Evolutionary conservation across 1,140 invertebrate species (phyloP).

Genomic region (Nebria ingens): DNA sequence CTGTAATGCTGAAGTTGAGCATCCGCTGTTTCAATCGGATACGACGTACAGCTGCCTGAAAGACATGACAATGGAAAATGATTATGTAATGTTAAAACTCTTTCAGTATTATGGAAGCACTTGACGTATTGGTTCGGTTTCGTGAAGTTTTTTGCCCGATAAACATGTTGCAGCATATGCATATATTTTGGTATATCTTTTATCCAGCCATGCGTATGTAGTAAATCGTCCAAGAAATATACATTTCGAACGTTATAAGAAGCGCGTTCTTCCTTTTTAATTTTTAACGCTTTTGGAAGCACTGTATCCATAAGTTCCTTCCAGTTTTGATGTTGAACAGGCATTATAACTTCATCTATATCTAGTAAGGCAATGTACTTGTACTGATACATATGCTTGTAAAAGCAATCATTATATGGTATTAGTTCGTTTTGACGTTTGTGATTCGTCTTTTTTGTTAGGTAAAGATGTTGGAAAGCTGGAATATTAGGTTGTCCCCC

Average conservation of each 20-base stretch:
- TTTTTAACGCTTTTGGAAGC: conserved; percentile 53
- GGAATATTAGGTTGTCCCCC: conserved; percentile 86
- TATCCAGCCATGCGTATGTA: conserved; percentile 70
- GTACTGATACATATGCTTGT: conserved; percentile 85
- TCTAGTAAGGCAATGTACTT: conserved; percentile 84
- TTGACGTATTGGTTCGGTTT: conserved; percentile 90
- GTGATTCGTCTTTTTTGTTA: conserved; percentile 81
- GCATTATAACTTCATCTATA: conserved; percentile 93
- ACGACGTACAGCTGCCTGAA: conserved; percentile 75
- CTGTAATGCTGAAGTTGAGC: conserved; percentile 91
- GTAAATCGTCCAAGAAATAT: conserved; percentile 87
- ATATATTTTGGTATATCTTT: conserved; percentile 78
- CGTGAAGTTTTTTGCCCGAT: conserved; percentile 81
- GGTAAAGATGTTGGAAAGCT: conserved; percentile 76
- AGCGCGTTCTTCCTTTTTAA: conserved; percentile 58
- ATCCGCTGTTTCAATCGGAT: conserved; percentile 67
- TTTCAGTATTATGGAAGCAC: conserved; percentile 86
- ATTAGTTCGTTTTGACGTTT: conserved; percentile 92
- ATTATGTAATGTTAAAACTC: conserved; percentile 83
- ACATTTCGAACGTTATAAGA: conserved; percentile 89
- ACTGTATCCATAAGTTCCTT: conserved; percentile 62
- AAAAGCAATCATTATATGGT: conserved; percentile 94
- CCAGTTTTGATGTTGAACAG: conserved; percentile 67
- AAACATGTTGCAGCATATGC: conserved; percentile 91
- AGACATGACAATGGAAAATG: conserved; percentile 86